Conservation (phyloP, 2,797 vertebrate genomes). For the Sebastes variabilis region DNA sequence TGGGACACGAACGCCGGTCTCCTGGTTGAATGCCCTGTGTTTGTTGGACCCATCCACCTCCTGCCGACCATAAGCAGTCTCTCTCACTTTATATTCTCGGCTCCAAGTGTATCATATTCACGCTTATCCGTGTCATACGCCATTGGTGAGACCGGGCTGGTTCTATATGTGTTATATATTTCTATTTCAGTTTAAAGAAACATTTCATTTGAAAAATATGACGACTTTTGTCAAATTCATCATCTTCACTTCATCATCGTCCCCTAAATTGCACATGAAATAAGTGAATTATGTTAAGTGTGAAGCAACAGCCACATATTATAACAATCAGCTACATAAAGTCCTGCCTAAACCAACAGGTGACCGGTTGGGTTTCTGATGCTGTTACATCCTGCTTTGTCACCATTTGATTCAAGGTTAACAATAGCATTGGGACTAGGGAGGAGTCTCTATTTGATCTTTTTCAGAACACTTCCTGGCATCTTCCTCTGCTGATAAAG, state of each 20-base stretch:
- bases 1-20: too few relatives aligned
- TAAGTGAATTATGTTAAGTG: background rate
- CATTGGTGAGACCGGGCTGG: too few relatives aligned
- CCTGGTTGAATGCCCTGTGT: too few relatives aligned
- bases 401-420: background rate
- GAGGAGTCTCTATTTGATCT: background rate
- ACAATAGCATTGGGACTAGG: background rate
- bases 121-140: too few relatives aligned
- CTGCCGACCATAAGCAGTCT: too few relatives aligned
- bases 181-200: background rate
- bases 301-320: background rate
- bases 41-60: too few relatives aligned
- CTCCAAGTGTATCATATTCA: too few relatives aligned
- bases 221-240: background rate
- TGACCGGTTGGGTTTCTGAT: background rate
- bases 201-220: background rate
- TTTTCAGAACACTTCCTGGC: conserved; percentile 8
- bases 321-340: background rate
- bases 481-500: conserved; percentile 49
- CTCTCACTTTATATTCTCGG: too few relatives aligned
- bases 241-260: background rate
- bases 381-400: background rate
- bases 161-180: too few relatives aligned
- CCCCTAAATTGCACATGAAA: background rate
- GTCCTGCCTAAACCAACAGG: background rate